Base-by-base conservation (phyloP, 2,888 invertebrate species). In the Formica aserva region DNA sequence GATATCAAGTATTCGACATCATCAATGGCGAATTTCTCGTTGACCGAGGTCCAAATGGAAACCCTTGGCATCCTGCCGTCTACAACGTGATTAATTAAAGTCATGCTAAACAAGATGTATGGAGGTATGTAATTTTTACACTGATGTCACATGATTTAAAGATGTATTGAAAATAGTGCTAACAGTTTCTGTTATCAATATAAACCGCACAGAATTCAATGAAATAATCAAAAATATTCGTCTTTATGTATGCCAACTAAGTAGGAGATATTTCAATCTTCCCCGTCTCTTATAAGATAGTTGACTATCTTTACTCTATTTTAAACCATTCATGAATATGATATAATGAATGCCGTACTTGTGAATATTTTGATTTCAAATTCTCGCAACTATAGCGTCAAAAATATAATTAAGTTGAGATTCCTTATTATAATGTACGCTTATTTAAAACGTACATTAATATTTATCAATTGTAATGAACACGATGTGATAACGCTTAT, bases 11-110 rank as follows among this genome's bases (percentile, higher is more conserved):
- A 67, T 22, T 45, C 62, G 22, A 9, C 66, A 82, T 87, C 55
- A 74, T 82, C 80, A 83, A 52, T 52, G 52, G 66, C 48, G 83
- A 72, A 84, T 72, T 78, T 60, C 82, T 57, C 72, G 83, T 89
- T 88, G 91, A 90, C 84, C 85, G 74, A 84, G 85, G 78, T 86
- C 89, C 89, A 90, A 89, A 85, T 84, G 83, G 77, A 80, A 84
- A 86, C 55, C 32, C 84, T 89, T 91, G 91, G 91, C 91, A 65
- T 9, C 5, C 65, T 77, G 91, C 91, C 91, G 84, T 69, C 66
- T 84, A 78, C 80, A 76, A 85, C 83, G 86, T 90, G 91, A 91
- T 91, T 91, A 91, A 91, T 91, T 91, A 90, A 87, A 83, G 69
- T 45, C 85, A 15, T 67, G 9, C 15, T 65, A 55, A 81, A 32